These are phyloP conservation scores for Osedax fenrisi DNA, from an alignment of 2,888 invertebrate species.

Conservation along the genomic window DNA sequence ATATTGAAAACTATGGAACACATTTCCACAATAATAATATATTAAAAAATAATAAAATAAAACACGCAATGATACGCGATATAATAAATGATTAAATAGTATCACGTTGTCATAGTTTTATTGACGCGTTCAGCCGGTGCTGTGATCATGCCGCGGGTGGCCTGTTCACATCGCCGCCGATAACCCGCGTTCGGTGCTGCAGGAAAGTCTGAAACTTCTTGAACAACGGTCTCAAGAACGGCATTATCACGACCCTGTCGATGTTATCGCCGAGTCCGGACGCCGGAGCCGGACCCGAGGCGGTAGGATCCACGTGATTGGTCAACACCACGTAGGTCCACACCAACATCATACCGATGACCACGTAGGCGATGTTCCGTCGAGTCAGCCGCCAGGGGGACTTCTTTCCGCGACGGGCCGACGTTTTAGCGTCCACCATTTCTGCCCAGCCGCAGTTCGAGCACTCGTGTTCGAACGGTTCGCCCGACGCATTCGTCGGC, in stretches of 20 bases:
- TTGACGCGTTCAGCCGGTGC: no score
- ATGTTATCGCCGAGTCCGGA: not conserved
- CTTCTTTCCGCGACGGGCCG: not conserved
- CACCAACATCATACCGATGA: not conserved
- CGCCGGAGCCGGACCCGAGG: not conserved
- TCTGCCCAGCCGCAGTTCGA: not conserved
- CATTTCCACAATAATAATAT: no score
- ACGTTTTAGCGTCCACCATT: not conserved
- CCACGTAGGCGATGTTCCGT: not conserved
- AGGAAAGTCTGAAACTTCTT: not conserved
- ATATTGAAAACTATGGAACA: no score
- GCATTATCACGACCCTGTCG: not conserved
- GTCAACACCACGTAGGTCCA: not conserved
- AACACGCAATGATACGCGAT: no score
- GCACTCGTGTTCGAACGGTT: not conserved
- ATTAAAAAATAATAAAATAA: no score
- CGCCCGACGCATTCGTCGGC: no score
- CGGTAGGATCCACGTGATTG: not conserved
- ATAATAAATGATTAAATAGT: no score
- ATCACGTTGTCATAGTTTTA: no score
- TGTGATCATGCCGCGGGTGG: no score
- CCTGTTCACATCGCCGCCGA: not conserved
- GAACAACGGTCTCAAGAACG: not conserved
- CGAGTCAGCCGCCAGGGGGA: not conserved
- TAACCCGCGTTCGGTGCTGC: not conserved